Evolutionary conservation across 1,140 invertebrate species (phyloP), one percentile per base, ranked within the genome.

Genomic region (Brachionus rotundiformis): DNA sequence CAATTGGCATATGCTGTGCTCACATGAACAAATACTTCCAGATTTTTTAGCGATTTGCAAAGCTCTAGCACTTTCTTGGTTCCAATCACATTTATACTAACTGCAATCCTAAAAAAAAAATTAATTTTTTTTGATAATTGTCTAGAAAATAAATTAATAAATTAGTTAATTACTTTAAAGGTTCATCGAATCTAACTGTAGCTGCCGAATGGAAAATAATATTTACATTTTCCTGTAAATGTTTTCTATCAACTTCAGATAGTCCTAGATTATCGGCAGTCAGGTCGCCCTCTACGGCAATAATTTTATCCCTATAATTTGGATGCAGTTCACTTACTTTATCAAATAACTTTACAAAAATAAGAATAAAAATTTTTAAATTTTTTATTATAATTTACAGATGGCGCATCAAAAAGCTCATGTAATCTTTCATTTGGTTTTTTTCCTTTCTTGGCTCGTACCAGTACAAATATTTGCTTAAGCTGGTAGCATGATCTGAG

Each of bases 121-220:
- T 54, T 29, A 23, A 54, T 61, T 13, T 13, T 39, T 11, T 63
- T 29, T 4, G 13, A 44, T 68, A 23, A 39, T 36, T 7, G 11
- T 39, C 41, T 82, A 23, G 33, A 19, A 10, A 6, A 73, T 3
- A 29, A 23, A 25, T 10, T 25, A 44, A 36, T 7, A 39, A 39
- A 8, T 36, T 36, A 39, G 29, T 63, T 29, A 31, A 63, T 39
- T 73, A 73, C 68, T 31, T 73, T 82, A 98, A 90, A 82, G 95
- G 94, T 89, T 98, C 96, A 87, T 98, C 96, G 88, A 99, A 98
- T 87, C 96, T 95, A 54, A 98, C 93, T n/a, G 96, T 98, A 29
- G 96, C 96, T 11, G 96, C 97, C 76, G 95, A 96, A 88, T 98
- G 96, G 90, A 98, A 98, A 13, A 98, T 95, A 83, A 98, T 90